These are phyloP conservation scores for Marmota monax DNA, from an alignment of 2,113 vertebrate genomes.

Conservation along the genomic window DNA sequence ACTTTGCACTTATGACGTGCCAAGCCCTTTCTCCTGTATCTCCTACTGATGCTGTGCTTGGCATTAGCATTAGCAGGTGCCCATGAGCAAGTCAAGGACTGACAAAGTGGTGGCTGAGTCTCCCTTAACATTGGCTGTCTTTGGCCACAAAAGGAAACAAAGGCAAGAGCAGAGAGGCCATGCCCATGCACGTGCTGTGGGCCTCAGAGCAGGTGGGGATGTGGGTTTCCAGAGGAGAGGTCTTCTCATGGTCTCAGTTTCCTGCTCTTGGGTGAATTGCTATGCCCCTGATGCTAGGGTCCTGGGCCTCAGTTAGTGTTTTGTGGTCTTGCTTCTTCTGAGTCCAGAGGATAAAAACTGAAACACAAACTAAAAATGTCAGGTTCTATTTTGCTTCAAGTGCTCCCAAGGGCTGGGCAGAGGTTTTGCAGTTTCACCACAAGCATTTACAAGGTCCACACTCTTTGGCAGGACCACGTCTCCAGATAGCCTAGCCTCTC, in stretches of 20 bases:
- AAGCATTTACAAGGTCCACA: slow-evolving; percentile 75
- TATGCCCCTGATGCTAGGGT: neutral
- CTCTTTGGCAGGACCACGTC: slow-evolving; percentile 62
- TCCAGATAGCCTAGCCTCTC: slow-evolving; percentile 65
- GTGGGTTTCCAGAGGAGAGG: neutral
- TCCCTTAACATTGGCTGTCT: neutral
- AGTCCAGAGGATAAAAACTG: slow-evolving; percentile 69
- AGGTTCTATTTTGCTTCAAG: slow-evolving; percentile 76
- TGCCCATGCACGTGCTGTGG: neutral
- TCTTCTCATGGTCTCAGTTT: neutral
- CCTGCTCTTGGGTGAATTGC: neutral
- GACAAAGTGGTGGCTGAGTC: neutral
- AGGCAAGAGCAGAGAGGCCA: neutral
- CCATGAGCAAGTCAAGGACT: neutral
- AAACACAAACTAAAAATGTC: slow-evolving; percentile 80
- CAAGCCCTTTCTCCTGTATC: neutral
- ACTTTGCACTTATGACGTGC: neutral
- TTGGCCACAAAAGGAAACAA: neutral
- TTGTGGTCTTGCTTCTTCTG: slow-evolving; percentile 67
- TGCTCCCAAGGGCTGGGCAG: slow-evolving; percentile 72
- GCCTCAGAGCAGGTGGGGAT: accelerated
- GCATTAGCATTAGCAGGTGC: neutral
- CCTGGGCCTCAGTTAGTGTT: neutral
- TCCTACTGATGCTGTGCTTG: neutral
- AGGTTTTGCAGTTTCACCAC: slow-evolving; percentile 79